Evolutionary conservation across 2,797 vertebrate species (phyloP), one percentile per base, ranked within the genome.

Genomic region (Acanthurus tractus): DNA sequence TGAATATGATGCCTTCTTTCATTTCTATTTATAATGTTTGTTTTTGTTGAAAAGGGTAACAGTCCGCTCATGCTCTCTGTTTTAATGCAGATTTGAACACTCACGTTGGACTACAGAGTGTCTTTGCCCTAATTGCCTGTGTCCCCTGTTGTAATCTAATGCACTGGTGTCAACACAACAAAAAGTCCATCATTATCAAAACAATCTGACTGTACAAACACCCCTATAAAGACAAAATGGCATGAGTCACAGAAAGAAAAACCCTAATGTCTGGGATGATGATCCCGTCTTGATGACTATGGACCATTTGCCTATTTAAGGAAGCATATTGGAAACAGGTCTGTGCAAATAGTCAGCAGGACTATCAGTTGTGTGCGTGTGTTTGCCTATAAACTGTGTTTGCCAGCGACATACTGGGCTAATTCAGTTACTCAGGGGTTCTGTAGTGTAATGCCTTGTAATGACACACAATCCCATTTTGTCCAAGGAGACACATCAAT

Each of bases 391-490:
- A 67, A 80, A 82, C 63, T 70, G 69, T 79, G 80, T 85, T 88
- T 71, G 64, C 52, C 71, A 80, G 81, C 72, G 86, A 90, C 84
- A 91, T 74, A 82, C 83, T 82, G 79, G 59, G 78, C 86, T 92
- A 92, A 94, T 92, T 92, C 78, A 86, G 87, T 94, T 93, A 92
- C 89, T 88, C 76, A 42, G 85, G 86, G 86, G 88, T 88, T 93
- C 88, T 89, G 87, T 89, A 81, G 88, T 78, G 83, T 92, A 93
- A 92, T 90, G 91, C 87, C 88, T 88, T 93, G 84, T 93, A 94
- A 93, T 93, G 92, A 92, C 88, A 91, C 85, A 81, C 84, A 92
- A 93, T 93, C 91, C 91, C 85, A 93, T 93, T 93, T 90, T 87
- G 89, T 88, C 86, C 88, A 88, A 91, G 89, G 88, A 90, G 86